These are phyloP conservation scores for Pantherophis vulpinus DNA, from an alignment of 2,797 vertebrate species.

Conservation along the genomic window DNA sequence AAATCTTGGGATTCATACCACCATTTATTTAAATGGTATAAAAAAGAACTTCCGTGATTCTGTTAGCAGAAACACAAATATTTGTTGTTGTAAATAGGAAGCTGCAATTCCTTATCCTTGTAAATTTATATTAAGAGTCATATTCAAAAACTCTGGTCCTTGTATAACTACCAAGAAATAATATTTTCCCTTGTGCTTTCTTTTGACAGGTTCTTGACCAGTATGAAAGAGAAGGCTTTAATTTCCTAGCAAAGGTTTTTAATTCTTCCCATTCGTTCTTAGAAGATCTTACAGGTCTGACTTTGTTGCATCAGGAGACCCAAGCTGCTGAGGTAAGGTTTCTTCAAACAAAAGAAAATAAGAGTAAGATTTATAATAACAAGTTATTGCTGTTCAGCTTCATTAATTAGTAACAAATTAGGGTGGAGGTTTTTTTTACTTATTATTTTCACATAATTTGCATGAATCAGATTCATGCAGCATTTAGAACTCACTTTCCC, in stretches of 20 bases:
- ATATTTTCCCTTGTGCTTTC: neutral
- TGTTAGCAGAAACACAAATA: neutral
- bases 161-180: neutral
- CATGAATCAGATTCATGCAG: neutral
- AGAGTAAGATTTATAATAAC: neutral
- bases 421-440: neutral
- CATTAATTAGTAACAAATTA: neutral
- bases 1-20: neutral
- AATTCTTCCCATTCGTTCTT: conserved; percentile 99
- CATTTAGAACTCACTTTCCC: neutral
- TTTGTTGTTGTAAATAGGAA: neutral
- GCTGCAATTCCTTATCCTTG: neutral
- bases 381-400: conserved; percentile 5
- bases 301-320: conserved; percentile 94
- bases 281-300: conserved; percentile 95
- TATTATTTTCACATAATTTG: conserved; percentile 2
- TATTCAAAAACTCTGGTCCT: neutral
- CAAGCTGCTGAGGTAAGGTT: conserved; percentile 93
- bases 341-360: neutral
- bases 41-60: neutral
- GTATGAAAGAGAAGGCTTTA: conserved; percentile 91
- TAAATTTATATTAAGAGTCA: neutral
- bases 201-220: conserved; percentile 87
- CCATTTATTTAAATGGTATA: neutral
- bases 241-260: conserved; percentile 92